Percentiles rank a stretch among this genome's conserved stretches.
These are phyloP conservation scores for Leptoclinus maculatus DNA, from an alignment of 2,797 vertebrate genomes.

Conservation along the genomic window DNA sequence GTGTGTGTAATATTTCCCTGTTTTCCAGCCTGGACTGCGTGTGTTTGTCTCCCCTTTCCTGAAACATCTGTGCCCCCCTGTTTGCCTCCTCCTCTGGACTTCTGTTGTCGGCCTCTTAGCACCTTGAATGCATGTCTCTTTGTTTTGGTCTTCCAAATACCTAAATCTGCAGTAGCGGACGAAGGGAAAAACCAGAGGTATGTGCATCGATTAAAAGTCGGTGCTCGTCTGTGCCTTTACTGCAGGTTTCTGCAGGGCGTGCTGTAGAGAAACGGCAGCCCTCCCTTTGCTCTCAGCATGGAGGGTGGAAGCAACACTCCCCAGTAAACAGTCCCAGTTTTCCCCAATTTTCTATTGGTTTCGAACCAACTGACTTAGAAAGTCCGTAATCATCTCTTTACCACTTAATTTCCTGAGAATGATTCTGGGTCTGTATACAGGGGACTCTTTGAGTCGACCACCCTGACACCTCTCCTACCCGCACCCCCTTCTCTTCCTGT, in stretches of 20 bases:
- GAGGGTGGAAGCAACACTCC: slow-evolving; percentile 80
- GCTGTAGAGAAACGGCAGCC: slow-evolving; percentile 68
- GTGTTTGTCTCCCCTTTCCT: slow-evolving; percentile 61
- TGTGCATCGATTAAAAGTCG: slow-evolving; percentile 63
- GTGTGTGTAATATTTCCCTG: slow-evolving; percentile 80
- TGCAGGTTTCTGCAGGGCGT: slow-evolving; percentile 82
- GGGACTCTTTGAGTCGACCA: slow-evolving; percentile 75
- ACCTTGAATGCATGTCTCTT: slow-evolving; percentile 83
- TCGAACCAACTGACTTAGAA: not conserved
- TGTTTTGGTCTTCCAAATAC: slow-evolving; percentile 64
- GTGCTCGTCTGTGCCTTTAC: slow-evolving; percentile 76
- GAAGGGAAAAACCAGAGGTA: slow-evolving; percentile 68
- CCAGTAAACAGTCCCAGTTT: slow-evolving; percentile 85
- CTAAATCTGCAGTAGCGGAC: slow-evolving; percentile 83
- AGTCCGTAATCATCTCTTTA: slow-evolving; percentile 26
- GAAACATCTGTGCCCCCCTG: slow-evolving; percentile 69
- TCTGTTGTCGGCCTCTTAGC: slow-evolving; percentile 71
- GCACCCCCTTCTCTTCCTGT: slow-evolving; percentile 73
- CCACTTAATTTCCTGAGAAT: slow-evolving; percentile 19
- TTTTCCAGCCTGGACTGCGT: slow-evolving; percentile 70
- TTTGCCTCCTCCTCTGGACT: slow-evolving; percentile 69
- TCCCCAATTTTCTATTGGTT: slow-evolving; percentile 44
- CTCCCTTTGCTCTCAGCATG: slow-evolving; percentile 80
- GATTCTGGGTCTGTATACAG: slow-evolving; percentile 84
- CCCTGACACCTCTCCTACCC: slow-evolving; percentile 73